Evolutionary conservation across 2,888 invertebrate genomes (phyloP).

Genomic region (Scrobipalpa costella): DNA sequence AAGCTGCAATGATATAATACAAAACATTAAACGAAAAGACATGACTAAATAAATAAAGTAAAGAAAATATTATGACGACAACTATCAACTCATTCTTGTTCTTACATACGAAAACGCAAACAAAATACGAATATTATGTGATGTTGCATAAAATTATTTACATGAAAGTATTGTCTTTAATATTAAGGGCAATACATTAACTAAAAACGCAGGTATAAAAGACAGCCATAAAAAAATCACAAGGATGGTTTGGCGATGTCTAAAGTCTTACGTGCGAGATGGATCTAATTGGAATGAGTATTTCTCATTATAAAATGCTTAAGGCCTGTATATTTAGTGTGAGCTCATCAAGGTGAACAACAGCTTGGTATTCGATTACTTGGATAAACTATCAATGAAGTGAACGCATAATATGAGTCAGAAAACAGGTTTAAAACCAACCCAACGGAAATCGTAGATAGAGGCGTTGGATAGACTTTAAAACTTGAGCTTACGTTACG

Average conservation of each 20-base stretch:
- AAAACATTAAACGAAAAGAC: not conserved
- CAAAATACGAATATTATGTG: not conserved
- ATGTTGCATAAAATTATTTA: not conserved
- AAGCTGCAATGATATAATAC: not conserved
- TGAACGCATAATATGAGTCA: constrained; percentile 16
- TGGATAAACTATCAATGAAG: constrained; percentile 10
- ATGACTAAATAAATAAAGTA: not conserved
- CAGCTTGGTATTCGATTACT: constrained; percentile 5
- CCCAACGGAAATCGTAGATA: not conserved
- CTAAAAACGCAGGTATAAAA: constrained; percentile 10
- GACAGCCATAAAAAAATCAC: constrained; percentile 34
- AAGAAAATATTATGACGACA: not conserved
- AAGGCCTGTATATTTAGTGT: too few species aligned
- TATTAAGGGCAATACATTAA: not conserved
- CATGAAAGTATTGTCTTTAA: not conserved
- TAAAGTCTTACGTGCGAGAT: constrained; percentile 40
- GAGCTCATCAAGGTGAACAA: constrained; percentile 21
- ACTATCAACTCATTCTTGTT: not conserved
- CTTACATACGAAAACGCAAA: not conserved
- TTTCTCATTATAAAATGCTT: too few species aligned
- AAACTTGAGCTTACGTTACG: not conserved
- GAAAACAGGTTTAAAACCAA: not conserved
- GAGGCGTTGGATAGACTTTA: not conserved
- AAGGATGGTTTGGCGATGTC: constrained; percentile 25
- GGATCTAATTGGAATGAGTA: not conserved